Conservation (phyloP, 2,888 invertebrate genomes). For the Gortyna flavago region DNA sequence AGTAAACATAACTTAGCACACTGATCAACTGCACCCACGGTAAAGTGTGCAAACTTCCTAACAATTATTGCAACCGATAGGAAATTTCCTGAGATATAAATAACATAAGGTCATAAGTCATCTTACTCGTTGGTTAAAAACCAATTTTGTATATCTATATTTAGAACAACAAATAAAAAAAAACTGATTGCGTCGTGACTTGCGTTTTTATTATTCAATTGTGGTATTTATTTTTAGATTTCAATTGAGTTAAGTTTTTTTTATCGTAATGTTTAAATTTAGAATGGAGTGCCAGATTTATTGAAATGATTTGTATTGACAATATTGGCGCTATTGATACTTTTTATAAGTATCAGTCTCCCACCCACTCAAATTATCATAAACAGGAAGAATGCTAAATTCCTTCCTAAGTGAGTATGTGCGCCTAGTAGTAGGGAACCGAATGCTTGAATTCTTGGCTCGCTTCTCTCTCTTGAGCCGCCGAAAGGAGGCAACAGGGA, state of each 20-base stretch:
- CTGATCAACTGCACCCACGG: conserved; percentile 20
- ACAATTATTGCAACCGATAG: conserved; percentile 26
- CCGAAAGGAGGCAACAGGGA: background rate
- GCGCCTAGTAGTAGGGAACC: background rate
- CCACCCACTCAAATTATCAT: background rate
- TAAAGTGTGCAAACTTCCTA: conserved; percentile 33
- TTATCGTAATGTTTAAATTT: conserved; percentile 32
- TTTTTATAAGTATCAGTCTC: background rate
- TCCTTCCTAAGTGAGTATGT: conserved; percentile 6
- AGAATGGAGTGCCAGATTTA: conserved; percentile 6
- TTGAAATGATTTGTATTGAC: background rate
- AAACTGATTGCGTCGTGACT: conserved; percentile 43
- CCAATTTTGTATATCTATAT: conserved; percentile 35
- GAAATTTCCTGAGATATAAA: conserved; percentile 51
- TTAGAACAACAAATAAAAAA: conserved; percentile 21
- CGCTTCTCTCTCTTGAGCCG: too few relatives aligned
- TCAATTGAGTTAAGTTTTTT: conserved; percentile 19
- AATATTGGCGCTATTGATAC: background rate
- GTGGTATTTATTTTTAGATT: conserved; percentile 35
- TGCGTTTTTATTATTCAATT: conserved; percentile 34
- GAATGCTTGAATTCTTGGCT: background rate
- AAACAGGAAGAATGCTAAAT: background rate
- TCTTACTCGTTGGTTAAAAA: conserved; percentile 28
- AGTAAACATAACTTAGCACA: conserved; percentile 1
- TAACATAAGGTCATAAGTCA: conserved; percentile 43